Evolutionary conservation across 1,140 invertebrate species (phyloP), one percentile per base, ranked within the genome.

Genomic region (Battus philenor): DNA sequence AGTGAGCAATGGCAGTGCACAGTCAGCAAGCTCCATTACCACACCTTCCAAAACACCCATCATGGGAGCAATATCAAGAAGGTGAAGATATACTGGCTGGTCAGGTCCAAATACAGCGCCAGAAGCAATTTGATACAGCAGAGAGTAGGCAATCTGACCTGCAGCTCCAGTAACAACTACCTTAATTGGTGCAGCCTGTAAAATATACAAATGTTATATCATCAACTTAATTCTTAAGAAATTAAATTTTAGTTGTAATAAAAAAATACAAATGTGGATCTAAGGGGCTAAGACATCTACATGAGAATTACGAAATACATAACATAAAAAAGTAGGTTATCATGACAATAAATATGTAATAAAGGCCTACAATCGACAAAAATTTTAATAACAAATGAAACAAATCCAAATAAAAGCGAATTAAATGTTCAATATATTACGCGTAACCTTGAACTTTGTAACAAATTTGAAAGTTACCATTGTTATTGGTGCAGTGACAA

Each of bases 81-180:
- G 89, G 69, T 96, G 94, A 7, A 99, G 88, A 69, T 93, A 93
- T 3, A 99, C 86, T 0, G 95, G 93, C 82, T 98, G 96, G 30
- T 97, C 88, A 31, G 89, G 86, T 6, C 98, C 98, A 88, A 99
- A 99, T 0, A 99, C 97, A 88, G 97, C 93, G 57, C 98, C 98
- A 68, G 96, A 97, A 9, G 95, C 95, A 59, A 99, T 89, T 84
- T 96, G 94, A 68, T 96, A 97, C 0, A 99, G 79, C 15, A 99
- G 87, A 0, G 97, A 99, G 81, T 99, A 99, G 26, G 96, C 98
- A 65, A 99, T 99, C 87, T 99, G 98, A 9, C 98, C 97, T 39
- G 97, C 97, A 66, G 98, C 98, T 52, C 98, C 98, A 47, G 98
- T 99, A 5, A 99, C 93, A 32, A 99, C 92, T 53, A 99, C 97